Conservation (phyloP, 2,888 invertebrate species). For the Tineola bisselliella region DNA sequence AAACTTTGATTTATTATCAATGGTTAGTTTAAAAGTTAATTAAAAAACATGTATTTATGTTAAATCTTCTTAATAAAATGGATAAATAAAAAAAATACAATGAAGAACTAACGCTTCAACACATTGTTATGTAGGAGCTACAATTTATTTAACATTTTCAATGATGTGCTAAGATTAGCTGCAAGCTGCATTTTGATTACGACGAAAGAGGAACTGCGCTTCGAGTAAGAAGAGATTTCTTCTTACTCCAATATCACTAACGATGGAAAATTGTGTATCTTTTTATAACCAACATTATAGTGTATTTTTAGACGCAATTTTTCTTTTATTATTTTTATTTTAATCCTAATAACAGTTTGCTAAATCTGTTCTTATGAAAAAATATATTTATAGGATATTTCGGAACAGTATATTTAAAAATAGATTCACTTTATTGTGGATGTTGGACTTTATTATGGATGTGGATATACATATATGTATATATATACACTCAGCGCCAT, state of each 20-base stretch:
- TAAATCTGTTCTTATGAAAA: too few relatives aligned
- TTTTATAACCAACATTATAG: not conserved
- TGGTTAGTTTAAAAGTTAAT: conserved; percentile 18
- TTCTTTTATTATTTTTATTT: not conserved
- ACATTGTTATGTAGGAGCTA: not conserved
- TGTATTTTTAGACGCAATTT: not conserved
- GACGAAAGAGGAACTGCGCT: conserved; percentile 23
- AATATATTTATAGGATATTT: too few relatives aligned
- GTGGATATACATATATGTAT: too few relatives aligned
- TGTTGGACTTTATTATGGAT: too few relatives aligned
- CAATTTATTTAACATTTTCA: conserved; percentile 10
- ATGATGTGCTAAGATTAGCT: conserved; percentile 51
- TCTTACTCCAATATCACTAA: conserved; percentile 18
- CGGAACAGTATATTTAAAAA: too few relatives aligned
- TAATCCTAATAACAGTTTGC: too few relatives aligned
- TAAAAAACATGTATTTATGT: not conserved
- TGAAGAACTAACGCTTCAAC: not conserved
- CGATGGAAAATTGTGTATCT: not conserved
- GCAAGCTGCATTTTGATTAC: conserved; percentile 56
- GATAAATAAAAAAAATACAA: not conserved
- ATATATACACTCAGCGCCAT: not conserved
- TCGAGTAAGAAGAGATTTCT: conserved; percentile 39
- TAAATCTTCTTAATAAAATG: not conserved
- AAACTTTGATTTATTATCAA: conserved; percentile 54
- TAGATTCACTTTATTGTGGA: too few relatives aligned